Conservation (phyloP, 2,888 invertebrate species). For the Polymixis lichenea region DNA sequence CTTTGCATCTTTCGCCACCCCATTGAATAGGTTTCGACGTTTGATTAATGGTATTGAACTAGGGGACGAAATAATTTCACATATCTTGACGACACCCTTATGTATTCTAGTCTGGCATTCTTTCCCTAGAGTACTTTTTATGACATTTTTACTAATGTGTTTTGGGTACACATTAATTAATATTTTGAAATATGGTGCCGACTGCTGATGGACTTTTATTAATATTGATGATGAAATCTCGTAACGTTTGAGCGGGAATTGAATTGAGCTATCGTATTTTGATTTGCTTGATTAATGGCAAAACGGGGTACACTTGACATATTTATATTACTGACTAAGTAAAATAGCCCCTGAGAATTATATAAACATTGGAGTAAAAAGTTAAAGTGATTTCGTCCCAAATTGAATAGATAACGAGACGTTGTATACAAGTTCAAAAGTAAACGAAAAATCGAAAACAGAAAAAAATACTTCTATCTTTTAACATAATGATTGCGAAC, state of each 20-base stretch:
- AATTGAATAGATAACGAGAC: not conserved
- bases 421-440: not conserved
- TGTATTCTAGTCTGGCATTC: conserved; percentile 63
- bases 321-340: conserved; percentile 11
- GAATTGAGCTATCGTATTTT: conserved; percentile 50
- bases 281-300: conserved; percentile 56
- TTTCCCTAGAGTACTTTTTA: conserved; percentile 64
- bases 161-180: conserved; percentile 67
- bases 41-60: conserved; percentile 87
- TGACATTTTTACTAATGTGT: conserved; percentile 59
- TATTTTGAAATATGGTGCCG: conserved; percentile 54
- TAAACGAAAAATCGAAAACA: not conserved
- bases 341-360: not conserved
- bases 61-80: conserved; percentile 77
- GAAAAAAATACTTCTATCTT: not conserved
- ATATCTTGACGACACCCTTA: conserved; percentile 77
- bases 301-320: conserved; percentile 13
- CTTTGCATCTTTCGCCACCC: conserved; percentile 86
- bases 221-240: conserved; percentile 68
- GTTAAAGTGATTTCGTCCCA: not conserved
- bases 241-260: conserved; percentile 53
- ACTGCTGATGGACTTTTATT: conserved; percentile 62
- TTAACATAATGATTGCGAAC: not conserved
- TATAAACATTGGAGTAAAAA: not conserved
- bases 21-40: conserved; percentile 84